Percentiles rank a stretch among this genome's conserved stretches.
Evolutionary conservation across 2,797 vertebrate genomes (phyloP).

Genomic region (Siniperca scherzeri): DNA sequence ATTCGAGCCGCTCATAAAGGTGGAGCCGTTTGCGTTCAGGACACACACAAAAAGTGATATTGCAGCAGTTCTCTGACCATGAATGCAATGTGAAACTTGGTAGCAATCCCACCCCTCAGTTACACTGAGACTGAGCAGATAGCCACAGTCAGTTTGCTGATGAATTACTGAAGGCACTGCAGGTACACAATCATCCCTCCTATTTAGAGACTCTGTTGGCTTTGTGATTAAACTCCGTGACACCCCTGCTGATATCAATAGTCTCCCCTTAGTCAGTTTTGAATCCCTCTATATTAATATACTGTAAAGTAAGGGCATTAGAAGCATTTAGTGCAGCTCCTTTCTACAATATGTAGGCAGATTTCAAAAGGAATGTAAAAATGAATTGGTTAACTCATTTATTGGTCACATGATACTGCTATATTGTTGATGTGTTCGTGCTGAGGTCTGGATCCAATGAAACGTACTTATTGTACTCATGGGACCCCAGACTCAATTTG

Average conservation of each 20-base stretch:
- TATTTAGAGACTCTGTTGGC: background rate
- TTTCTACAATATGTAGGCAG: background rate
- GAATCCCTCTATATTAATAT: background rate
- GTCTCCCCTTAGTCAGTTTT: background rate
- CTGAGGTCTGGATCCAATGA: background rate
- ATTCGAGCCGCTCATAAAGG: background rate
- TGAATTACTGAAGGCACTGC: background rate
- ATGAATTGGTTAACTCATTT: background rate
- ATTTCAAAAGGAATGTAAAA: background rate
- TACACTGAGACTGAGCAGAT: background rate
- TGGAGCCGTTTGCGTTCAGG: background rate
- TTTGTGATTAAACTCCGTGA: background rate
- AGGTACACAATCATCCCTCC: background rate
- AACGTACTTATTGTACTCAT: background rate
- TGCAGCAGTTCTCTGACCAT: background rate
- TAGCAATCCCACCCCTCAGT: background rate
- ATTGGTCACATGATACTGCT: background rate
- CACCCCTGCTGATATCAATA: background rate
- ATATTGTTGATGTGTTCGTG: background rate
- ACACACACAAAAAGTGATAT: background rate
- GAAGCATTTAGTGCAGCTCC: background rate
- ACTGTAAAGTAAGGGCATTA: background rate
- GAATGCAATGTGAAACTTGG: background rate
- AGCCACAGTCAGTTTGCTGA: background rate
- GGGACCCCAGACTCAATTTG: background rate